A percentile compares a stretch with the other conserved stretches of the same genome.
Evolutionary conservation across 1,140 invertebrate genomes (phyloP).

Genomic region (Drosophila baimaii): DNA sequence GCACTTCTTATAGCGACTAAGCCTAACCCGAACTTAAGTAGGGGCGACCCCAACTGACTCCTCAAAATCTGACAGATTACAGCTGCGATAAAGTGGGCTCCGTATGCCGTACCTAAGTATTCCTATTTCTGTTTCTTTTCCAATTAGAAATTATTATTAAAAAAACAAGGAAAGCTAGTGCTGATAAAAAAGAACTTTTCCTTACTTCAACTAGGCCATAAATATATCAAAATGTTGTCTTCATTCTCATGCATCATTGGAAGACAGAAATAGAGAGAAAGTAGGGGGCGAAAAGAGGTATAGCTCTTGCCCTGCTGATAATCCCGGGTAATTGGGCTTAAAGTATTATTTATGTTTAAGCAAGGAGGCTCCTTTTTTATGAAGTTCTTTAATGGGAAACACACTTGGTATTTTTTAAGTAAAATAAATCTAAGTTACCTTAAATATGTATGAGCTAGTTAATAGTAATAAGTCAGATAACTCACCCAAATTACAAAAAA

Average conservation of each 20-base stretch:
- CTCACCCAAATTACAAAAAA: not conserved
- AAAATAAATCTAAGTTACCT: not conserved
- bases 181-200: slow-evolving; percentile 64
- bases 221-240: slow-evolving; percentile 68
- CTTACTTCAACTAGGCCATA: slow-evolving; percentile 55
- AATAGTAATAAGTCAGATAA: slow-evolving; percentile 10
- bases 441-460: not conserved
- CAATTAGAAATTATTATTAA: slow-evolving; percentile 66
- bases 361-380: slow-evolving; percentile 5
- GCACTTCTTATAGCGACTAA: slow-evolving; percentile 52
- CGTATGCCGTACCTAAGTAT: slow-evolving; percentile 16
- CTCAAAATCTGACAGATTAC: slow-evolving; percentile 73
- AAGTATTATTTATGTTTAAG: slow-evolving; percentile 43
- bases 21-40: slow-evolving; percentile 35
- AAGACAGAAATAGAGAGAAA: slow-evolving; percentile 12
- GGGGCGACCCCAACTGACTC: slow-evolving; percentile 35
- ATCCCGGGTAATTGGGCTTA: slow-evolving; percentile 60
- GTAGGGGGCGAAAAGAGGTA: slow-evolving; percentile 10
- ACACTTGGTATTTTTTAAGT: not conserved
- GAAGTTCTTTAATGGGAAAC: not conserved
- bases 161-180: slow-evolving; percentile 38
- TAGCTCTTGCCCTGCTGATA: slow-evolving; percentile 35
- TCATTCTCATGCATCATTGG: slow-evolving; percentile 44
- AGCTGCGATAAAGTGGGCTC: slow-evolving; percentile 70
- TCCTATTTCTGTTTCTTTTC: slow-evolving; percentile 57